A percentile compares a stretch with the other conserved stretches of the same genome.
Conservation (phyloP, 2,113 vertebrate genomes). For the Gorsachius goisagi region DNA sequence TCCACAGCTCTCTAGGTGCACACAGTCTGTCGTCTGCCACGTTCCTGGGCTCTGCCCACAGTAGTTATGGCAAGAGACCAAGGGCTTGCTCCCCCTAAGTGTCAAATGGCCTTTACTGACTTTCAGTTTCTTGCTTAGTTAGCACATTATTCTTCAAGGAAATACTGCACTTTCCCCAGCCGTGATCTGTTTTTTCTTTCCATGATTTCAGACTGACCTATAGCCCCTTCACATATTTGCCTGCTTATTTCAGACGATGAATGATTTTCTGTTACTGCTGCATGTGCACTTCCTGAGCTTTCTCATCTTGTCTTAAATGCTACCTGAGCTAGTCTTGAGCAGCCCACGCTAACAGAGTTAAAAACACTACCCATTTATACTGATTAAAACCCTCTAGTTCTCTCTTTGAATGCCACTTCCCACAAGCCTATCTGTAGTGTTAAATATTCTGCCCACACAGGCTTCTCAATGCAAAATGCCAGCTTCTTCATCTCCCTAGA, state of each 20-base stretch:
- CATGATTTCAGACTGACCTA: background rate
- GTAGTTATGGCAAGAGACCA: background rate
- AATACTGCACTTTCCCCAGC: background rate
- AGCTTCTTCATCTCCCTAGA: conserved; percentile 9
- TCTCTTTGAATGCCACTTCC: conserved; percentile 50
- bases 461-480: conserved; percentile 20
- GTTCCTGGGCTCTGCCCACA: background rate
- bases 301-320: background rate
- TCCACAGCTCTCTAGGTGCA: background rate
- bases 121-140: background rate
- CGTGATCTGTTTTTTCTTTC: background rate
- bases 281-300: background rate
- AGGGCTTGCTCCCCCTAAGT: background rate
- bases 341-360: background rate
- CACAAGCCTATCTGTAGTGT: conserved; percentile 47
- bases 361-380: background rate
- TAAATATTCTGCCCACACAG: conserved; percentile 45
- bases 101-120: background rate
- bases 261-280: background rate
- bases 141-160: background rate
- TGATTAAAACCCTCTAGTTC: conserved; percentile 42
- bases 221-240: background rate
- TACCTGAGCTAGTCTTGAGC: conserved; percentile 29
- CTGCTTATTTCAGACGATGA: background rate
- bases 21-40: background rate